phyloP scores from a whole-genome alignment of 2,888 invertebrate genomes.

The Lathronympha strigana region DNA sequence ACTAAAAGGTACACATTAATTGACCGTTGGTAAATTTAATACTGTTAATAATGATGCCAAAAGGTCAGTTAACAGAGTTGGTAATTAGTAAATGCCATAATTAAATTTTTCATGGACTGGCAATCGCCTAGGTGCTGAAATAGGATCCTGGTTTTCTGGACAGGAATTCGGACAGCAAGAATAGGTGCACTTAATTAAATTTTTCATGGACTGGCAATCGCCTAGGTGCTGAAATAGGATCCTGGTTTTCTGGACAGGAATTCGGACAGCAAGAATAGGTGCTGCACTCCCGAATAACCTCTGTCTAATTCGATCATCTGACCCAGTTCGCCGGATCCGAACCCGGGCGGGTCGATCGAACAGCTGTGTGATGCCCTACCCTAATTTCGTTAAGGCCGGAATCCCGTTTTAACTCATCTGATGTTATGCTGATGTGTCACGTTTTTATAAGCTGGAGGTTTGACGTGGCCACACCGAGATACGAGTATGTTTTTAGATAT shows the following conservation, averaged over 20 bases:
- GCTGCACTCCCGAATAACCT: conserved; percentile 4
- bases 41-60: too few relatives aligned
- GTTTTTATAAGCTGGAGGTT: not conserved
- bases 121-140: not conserved
- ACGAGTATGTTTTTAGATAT: too few relatives aligned
- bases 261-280: conserved; percentile 3
- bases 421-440: not conserved
- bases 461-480: not conserved
- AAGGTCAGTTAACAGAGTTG: too few relatives aligned
- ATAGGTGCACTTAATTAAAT: not conserved
- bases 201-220: not conserved
- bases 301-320: conserved; percentile 28
- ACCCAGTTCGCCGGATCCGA: conserved; percentile 17
- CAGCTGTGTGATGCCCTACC: conserved; percentile 28
- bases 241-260: not conserved
- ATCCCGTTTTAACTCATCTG: not conserved
- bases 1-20: too few relatives aligned
- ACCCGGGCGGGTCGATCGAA: conserved; percentile 28
- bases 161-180: not conserved
- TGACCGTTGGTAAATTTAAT: too few relatives aligned
- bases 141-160: not conserved
- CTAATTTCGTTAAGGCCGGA: conserved; percentile 20
- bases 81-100: too few relatives aligned
- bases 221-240: not conserved
- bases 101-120: not conserved